Evolutionary conservation across 2,888 invertebrate genomes (phyloP), one percentile per base, ranked within the genome.

Genomic region (Chrysodeixis includens): DNA sequence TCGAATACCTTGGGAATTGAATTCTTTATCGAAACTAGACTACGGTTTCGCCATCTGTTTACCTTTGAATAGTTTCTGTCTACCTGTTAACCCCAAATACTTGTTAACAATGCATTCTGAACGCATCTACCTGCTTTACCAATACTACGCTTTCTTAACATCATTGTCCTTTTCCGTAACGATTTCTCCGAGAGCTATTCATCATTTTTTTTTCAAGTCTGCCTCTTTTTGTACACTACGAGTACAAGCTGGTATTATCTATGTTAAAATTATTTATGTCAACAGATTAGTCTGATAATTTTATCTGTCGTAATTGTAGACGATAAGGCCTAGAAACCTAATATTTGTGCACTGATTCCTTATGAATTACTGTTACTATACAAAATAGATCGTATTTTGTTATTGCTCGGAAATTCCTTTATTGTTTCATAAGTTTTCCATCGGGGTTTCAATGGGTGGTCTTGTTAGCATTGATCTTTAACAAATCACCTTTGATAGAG

Each of bases 301-400:
- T 66, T 55, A 73, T 70, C 62, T 71, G 62, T 71, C 59, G 60
- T 66, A 75, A 71, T 62, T 60, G 35, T 62, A 3, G 22, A 18
- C 22, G 71, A 71, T 74, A 74, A 66, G 71, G 1, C 40, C 40
- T 70, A 53, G 59, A 62, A 70, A 74, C 66, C 68, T 26, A 0
- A n/a, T 59, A 18, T 62, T 35, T 66, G 49, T 62, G 54, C 66
- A 66, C 57, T 51, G 26, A 35, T 57, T 52, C 16, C 22, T 55
- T 35, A 32, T 61, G 16, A 56, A 46, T 59, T 53, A 8, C 49
- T 56, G 75, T 73, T 74, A 54, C 56, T 74, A 66, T 52, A 55
- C 5, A 6, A 14, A 40, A 49, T 16, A 20, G 10, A n/a, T 46
- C 9, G 7, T 10, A 20, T 49, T 49, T 49, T 49, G 20, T 20